Evolutionary conservation across 2,888 invertebrate genomes (phyloP).

Genomic region (Alloscopus bannaensis): DNA sequence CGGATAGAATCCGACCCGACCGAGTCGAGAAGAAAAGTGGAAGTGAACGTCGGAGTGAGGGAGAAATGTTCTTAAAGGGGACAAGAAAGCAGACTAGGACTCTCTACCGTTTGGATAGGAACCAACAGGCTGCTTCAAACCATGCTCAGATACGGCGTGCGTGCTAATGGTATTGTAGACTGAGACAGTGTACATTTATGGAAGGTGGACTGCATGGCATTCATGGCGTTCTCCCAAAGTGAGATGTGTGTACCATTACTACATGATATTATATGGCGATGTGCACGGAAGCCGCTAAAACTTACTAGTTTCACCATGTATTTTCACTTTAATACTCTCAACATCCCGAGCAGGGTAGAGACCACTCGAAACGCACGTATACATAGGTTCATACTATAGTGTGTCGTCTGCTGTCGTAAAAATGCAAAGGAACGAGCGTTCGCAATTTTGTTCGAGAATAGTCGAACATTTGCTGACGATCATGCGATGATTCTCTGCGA

Average conservation of each 20-base stretch:
- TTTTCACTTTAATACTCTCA: neutral
- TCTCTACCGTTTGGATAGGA: neutral
- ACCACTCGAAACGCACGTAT: too few species aligned
- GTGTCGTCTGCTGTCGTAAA: neutral
- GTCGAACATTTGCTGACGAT: neutral
- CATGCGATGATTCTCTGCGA: too few species aligned
- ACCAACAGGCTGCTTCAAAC: constrained; percentile 40
- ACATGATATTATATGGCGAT: neutral
- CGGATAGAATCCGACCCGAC: constrained; percentile 43
- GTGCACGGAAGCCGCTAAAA: neutral
- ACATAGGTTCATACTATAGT: too few species aligned
- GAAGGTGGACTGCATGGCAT: neutral
- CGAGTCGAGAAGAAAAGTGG: constrained; percentile 57
- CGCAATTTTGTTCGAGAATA: neutral
- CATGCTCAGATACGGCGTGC: neutral
- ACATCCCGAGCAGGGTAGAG: too few species aligned
- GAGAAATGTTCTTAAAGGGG: constrained; percentile 34
- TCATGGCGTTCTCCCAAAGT: too few species aligned
- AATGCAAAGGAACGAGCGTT: constrained; percentile 2
- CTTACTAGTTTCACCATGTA: neutral
- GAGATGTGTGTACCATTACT: neutral
- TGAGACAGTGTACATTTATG: neutral
- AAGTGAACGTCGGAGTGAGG: constrained; percentile 43
- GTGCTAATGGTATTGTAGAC: neutral
- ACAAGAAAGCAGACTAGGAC: neutral